Base-by-base conservation (phyloP, 37 sponge, comb jelly and placozoan species). In the Axinella damicornis region DNA sequence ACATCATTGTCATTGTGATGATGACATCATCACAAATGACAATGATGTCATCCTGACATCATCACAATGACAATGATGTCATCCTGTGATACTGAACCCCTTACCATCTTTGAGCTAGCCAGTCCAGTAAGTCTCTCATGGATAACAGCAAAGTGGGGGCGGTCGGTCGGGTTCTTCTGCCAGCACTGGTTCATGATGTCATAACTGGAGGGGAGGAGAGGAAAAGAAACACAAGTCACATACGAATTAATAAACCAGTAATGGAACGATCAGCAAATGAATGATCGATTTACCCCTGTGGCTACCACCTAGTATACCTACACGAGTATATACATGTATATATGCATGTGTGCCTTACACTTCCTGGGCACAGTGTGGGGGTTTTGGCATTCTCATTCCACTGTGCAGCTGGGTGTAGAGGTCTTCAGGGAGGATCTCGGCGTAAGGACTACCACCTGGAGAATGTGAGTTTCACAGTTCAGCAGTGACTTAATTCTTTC, bases 401-500 rank as follows among this genome's bases (percentile, higher is more conserved):
- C 39, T 66, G 21, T 82, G 65, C 21, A 94, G 84, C 54, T 87
- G 87, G 2, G 74, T 15, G 24, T 67, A 73, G 40, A 94, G 69
- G 14, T 89, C 71, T 20, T 76, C 81, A 17, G 80, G 74, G 16
- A 60, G 41, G 19, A 85, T 71, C 17, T 85, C 84, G 6, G 46
- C 53, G 77, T 89, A 89, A 28, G 93, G 93, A 15, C 82, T 77
- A 19, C 89, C 93, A 14, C 89, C 89, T 74, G 58, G 27, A 17
- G 66, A 19, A 32, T 15, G 15, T 14, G 19, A 62, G n/a, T n/a
- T n/a, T n/a, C n/a, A n/a, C n/a, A n/a, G n/a, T 18, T 18, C 18
- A 19, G 57, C 57, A 56, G n/a, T n/a, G n/a, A n/a, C n/a, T n/a
- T n/a, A n/a, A n/a, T n/a, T n/a, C n/a, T n/a, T n/a, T n/a, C n/a